Evolutionary conservation across 2,113 vertebrate genomes (phyloP).

Genomic region (Elachura formosa): DNA sequence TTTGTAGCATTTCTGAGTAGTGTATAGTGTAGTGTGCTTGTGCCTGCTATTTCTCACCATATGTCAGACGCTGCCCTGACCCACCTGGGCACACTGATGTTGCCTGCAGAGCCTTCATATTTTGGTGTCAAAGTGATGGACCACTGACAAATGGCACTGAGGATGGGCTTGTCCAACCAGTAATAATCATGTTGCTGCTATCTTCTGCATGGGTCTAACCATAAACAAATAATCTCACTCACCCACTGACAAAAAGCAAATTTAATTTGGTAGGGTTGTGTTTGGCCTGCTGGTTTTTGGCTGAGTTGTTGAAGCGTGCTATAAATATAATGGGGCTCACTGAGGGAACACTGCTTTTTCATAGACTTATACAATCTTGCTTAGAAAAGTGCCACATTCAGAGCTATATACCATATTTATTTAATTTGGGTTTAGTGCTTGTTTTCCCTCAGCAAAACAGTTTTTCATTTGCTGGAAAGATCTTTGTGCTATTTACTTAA

Average conservation of each 20-base stretch:
- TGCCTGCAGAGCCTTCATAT: not conserved
- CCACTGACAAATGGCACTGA: not conserved
- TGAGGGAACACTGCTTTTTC: not conserved
- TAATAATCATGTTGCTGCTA: not conserved
- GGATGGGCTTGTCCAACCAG: not conserved
- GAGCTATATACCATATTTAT: not conserved
- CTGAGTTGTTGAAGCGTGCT: not conserved
- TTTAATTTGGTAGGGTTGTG: not conserved
- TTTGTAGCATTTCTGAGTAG: not conserved
- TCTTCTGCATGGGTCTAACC: not conserved
- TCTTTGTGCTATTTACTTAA: conserved; percentile 1
- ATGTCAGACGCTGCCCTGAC: not conserved
- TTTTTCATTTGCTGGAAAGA: conserved; percentile 5
- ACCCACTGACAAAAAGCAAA: not conserved
- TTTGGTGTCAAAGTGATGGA: not conserved
- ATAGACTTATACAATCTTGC: not conserved
- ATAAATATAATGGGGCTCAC: not conserved
- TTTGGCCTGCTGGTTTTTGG: not conserved
- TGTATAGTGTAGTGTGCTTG: not conserved
- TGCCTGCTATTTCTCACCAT: not conserved
- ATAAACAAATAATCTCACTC: not conserved
- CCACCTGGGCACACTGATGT: not conserved
- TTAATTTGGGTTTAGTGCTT: not conserved
- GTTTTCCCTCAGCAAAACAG: not conserved
- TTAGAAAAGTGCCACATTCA: not conserved